phyloP scores from a whole-genome alignment of 2,888 invertebrate genomes.

The Gandaritis pyraliata region DNA sequence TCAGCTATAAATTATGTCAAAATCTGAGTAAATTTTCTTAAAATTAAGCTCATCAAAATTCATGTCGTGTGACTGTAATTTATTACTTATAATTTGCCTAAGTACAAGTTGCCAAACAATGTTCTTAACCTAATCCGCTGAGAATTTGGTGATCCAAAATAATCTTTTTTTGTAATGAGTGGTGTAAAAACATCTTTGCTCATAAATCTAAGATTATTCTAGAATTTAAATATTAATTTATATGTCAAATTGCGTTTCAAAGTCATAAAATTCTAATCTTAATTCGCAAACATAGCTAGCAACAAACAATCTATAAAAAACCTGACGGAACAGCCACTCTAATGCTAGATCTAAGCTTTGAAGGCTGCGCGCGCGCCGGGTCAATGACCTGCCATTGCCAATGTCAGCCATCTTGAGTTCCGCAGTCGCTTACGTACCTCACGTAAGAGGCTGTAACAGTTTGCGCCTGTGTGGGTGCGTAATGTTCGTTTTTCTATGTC shows the following conservation, averaged over 20 bases:
- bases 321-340: slow-evolving; percentile 78
- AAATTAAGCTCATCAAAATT: no score
- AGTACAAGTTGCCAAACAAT: no score
- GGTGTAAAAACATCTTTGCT: not conserved
- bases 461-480: slow-evolving; percentile 72
- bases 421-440: slow-evolving; percentile 83
- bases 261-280: slow-evolving; percentile 31
- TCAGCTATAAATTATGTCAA: no score
- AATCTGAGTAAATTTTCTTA: no score
- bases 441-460: slow-evolving; percentile 83
- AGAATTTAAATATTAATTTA: not conserved
- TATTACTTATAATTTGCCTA: no score
- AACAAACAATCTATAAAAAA: slow-evolving; percentile 62
- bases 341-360: slow-evolving; percentile 82
- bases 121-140: no score
- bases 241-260: slow-evolving; percentile 6
- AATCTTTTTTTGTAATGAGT: not conserved
- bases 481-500: slow-evolving; percentile 81
- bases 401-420: slow-evolving; percentile 85
- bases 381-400: slow-evolving; percentile 82
- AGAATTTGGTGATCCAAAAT: not conserved
- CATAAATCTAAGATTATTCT: slow-evolving; percentile 4
- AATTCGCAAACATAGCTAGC: slow-evolving; percentile 34
- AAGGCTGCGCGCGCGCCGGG: slow-evolving; percentile 79
- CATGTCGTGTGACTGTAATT: no score